Conservation (phyloP, 2,113 vertebrate species). For the Nothoprocta perdicaria region DNA sequence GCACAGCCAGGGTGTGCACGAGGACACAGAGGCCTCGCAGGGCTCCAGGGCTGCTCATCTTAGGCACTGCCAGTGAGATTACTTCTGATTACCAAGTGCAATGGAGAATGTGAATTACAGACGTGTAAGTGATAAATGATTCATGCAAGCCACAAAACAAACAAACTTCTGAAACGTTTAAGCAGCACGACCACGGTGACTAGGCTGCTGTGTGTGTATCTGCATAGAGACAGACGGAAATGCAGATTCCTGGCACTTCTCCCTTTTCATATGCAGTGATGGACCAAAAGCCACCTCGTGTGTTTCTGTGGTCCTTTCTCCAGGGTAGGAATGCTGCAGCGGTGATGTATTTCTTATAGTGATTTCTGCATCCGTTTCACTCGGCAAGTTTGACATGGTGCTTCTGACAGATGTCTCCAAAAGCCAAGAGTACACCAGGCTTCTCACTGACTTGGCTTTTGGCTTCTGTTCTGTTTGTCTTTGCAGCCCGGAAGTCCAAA, state of each 20-base stretch:
- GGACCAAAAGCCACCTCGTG: neutral
- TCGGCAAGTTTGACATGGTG: neutral
- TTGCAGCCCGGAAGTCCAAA: constrained; percentile 94
- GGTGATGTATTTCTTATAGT: neutral
- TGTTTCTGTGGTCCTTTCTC: neutral
- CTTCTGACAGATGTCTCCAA: neutral
- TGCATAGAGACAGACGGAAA: neutral
- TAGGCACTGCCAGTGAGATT: neutral
- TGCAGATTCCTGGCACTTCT: neutral
- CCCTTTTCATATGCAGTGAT: neutral
- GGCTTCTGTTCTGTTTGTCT: neutral
- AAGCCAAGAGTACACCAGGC: neutral
- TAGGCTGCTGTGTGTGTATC: neutral
- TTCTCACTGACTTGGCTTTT: neutral
- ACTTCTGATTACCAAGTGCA: neutral
- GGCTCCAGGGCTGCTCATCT: neutral
- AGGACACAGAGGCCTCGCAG: neutral
- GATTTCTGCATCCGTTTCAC: neutral
- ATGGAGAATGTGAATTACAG: neutral
- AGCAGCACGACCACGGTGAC: neutral
- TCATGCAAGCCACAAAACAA: neutral
- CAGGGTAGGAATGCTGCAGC: fast-evolving
- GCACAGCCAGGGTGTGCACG: neutral
- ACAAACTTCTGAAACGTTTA: neutral
- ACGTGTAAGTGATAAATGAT: neutral